phyloP scores from a whole-genome alignment of 1,140 invertebrate genomes.

The Lasaia peninsularis region DNA sequence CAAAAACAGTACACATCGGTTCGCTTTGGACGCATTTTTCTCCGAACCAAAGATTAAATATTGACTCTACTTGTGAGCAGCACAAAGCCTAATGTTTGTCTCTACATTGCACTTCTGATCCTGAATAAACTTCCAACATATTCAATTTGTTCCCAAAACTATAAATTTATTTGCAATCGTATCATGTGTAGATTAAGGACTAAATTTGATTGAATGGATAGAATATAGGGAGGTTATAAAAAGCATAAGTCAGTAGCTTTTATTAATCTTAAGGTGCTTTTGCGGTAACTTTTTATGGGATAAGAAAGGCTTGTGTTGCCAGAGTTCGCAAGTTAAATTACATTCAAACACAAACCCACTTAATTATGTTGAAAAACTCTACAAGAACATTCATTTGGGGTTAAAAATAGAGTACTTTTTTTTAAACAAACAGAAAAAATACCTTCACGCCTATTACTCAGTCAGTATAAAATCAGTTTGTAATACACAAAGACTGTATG shows the following conservation, averaged over 20 bases:
- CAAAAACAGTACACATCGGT: slow-evolving; percentile 64
- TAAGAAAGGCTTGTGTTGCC: slow-evolving; percentile 49
- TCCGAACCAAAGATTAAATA: slow-evolving; percentile 64
- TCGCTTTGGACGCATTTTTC: slow-evolving; percentile 71
- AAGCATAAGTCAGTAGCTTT: slow-evolving; percentile 67
- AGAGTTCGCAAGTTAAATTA: slow-evolving; percentile 50
- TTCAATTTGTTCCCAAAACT: slow-evolving; percentile 47
- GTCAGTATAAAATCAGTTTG: too few relatives aligned
- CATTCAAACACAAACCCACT: slow-evolving; percentile 11
- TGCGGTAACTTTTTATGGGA: slow-evolving; percentile 59
- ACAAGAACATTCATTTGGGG: too few relatives aligned
- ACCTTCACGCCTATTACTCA: neutral
- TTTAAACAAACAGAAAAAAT: neutral
- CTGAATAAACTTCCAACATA: slow-evolving; percentile 72
- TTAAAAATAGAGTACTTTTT: too few relatives aligned
- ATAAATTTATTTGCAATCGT: slow-evolving; percentile 36
- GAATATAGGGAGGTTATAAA: slow-evolving; percentile 50
- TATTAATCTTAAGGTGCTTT: slow-evolving; percentile 61
- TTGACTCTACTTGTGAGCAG: slow-evolving; percentile 65
- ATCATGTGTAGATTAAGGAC: slow-evolving; percentile 26
- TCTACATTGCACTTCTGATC: slow-evolving; percentile 69
- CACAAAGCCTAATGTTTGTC: slow-evolving; percentile 70
- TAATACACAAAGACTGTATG: too few relatives aligned
- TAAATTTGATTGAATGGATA: slow-evolving; percentile 25
- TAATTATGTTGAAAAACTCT: too few relatives aligned